Conservation (phyloP, 2,888 invertebrate genomes). For the Trilocha varians region DNA sequence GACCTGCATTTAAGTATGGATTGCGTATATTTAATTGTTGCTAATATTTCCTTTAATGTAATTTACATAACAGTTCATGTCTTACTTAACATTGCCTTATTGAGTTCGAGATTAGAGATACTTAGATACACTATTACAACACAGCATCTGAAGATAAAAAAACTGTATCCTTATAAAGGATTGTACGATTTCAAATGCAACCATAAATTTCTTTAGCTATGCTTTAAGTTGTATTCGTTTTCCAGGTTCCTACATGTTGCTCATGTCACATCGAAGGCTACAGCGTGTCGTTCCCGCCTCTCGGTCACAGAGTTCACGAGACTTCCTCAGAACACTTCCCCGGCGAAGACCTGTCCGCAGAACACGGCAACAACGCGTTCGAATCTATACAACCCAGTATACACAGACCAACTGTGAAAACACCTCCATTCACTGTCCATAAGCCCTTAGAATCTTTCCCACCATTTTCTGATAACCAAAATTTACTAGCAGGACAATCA, state of each 20-base stretch:
- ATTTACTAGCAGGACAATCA: slow-evolving; percentile 46
- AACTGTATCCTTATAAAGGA: too few species aligned
- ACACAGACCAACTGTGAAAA: slow-evolving; percentile 47
- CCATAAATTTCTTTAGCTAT: too few species aligned
- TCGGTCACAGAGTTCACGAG: slow-evolving; percentile 66
- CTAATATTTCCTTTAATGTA: too few species aligned
- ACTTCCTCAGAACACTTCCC: slow-evolving; percentile 71
- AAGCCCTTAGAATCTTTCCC: slow-evolving; percentile 49
- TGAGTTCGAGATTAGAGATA: too few species aligned
- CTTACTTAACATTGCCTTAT: too few species aligned
- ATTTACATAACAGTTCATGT: too few species aligned
- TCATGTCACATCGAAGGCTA: slow-evolving; percentile 87
- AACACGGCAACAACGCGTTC: slow-evolving; percentile 59
- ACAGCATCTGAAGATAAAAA: too few species aligned
- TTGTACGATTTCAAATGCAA: too few species aligned
- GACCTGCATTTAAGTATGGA: too few species aligned
- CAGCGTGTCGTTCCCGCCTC: slow-evolving; percentile 77
- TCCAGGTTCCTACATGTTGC: slow-evolving; percentile 83
- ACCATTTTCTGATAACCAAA: slow-evolving; percentile 42
- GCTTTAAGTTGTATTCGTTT: too few species aligned
- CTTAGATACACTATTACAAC: too few species aligned
- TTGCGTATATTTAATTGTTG: too few species aligned
- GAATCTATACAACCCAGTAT: slow-evolving; percentile 57
- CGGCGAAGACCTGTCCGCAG: slow-evolving; percentile 67
- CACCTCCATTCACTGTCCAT: slow-evolving; percentile 40